Conservation (phyloP, 2,797 vertebrate species). For the Peromyscus melanophrys region DNA sequence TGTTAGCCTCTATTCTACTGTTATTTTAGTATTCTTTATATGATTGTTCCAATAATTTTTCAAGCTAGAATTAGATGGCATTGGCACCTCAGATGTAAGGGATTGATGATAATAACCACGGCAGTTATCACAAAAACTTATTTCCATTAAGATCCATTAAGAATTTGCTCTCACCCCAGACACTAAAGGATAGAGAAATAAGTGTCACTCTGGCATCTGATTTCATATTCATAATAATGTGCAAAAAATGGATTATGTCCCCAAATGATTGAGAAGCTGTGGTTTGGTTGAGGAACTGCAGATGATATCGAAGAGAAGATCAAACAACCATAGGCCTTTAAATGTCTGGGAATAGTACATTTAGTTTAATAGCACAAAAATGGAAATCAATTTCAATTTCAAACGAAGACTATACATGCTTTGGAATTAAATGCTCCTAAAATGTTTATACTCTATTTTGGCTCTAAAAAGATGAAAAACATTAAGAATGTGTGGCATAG, state of each 20-base stretch:
- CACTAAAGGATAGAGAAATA: constrained; percentile 53
- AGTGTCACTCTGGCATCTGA: constrained; percentile 60
- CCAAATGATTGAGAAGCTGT: constrained; percentile 72
- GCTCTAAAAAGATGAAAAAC: constrained; percentile 65
- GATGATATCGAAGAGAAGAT: constrained; percentile 76
- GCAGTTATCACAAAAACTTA: constrained; percentile 57
- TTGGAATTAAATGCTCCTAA: constrained; percentile 80
- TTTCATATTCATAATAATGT: constrained; percentile 76
- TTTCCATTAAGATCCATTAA: constrained; percentile 33
- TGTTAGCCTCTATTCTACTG: neutral
- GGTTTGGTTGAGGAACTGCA: constrained; percentile 75
- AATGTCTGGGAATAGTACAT: constrained; percentile 69
- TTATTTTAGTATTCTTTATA: constrained; percentile 46
- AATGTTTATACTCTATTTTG: constrained; percentile 79
- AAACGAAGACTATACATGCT: constrained; percentile 72
- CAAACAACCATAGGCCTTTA: constrained; percentile 70
- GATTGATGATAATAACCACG: constrained; percentile 30
- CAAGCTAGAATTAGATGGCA: constrained; percentile 37
- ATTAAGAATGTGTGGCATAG: constrained; percentile 71
- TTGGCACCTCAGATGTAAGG: neutral
- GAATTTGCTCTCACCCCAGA: constrained; percentile 58
- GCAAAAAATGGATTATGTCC: constrained; percentile 66
- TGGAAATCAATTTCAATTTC: constrained; percentile 81
- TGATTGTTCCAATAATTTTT: neutral
- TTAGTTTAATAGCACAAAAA: constrained; percentile 81